phyloP scores from a whole-genome alignment of 2,797 vertebrate genomes.

The Ataeniobius toweri region DNA sequence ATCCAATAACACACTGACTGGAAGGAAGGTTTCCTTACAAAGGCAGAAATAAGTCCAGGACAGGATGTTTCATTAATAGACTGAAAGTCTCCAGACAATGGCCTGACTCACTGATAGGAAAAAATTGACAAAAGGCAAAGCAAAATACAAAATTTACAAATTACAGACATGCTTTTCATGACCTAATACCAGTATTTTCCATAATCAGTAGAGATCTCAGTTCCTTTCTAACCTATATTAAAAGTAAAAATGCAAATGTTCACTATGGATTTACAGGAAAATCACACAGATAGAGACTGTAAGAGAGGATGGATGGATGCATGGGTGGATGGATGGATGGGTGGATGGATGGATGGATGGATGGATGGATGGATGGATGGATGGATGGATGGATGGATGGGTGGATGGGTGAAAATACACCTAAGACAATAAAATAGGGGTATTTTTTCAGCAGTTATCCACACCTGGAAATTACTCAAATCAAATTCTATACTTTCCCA shows the following conservation, averaged over 20 bases:
- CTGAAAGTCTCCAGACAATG: constrained; percentile 52
- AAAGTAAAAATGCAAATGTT: no score
- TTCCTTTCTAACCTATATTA: no score
- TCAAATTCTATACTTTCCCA: neutral
- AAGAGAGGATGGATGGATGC: no score
- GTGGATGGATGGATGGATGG: no score
- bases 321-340: no score
- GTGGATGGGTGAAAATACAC: neutral
- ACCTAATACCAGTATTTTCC: neutral
- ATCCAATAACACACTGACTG: constrained; percentile 24
- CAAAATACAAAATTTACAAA: neutral
- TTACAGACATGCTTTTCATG: neutral
- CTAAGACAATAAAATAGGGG: neutral
- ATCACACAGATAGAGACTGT: no score
- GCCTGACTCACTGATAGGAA: constrained; percentile 34
- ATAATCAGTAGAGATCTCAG: neutral
- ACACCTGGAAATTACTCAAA: no score
- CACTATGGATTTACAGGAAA: no score
- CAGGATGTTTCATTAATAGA: constrained; percentile 58
- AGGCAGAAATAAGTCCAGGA: constrained; percentile 40
- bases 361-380: no score
- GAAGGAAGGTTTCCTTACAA: constrained; percentile 25
- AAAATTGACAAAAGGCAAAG: constrained; percentile 20
- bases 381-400: neutral
- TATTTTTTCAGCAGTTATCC: no score